These are phyloP conservation scores for Catalaphyllia jardinei DNA, from an alignment of 64 coral and sea anemone species.

Conservation along the genomic window DNA sequence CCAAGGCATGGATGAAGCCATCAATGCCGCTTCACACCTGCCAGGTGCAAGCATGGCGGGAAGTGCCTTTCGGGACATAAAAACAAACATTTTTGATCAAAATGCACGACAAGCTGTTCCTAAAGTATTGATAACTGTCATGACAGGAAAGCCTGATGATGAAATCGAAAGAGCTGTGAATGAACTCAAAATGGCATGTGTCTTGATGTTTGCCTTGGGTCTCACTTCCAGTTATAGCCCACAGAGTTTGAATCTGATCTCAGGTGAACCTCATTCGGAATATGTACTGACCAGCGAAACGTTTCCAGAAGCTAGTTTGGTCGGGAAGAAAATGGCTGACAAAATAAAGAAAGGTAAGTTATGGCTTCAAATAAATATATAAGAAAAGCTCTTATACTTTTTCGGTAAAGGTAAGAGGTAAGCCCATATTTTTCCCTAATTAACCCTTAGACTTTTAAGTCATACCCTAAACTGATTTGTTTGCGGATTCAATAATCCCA, in stretches of 20 bases:
- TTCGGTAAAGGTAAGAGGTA: too few relatives aligned
- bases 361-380: too few relatives aligned
- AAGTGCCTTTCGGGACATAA: slow-evolving; percentile 56
- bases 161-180: slow-evolving; percentile 29
- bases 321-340: slow-evolving; percentile 53
- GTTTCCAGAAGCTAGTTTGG: slow-evolving; percentile 8
- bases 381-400: too few relatives aligned
- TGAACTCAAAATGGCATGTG: slow-evolving; percentile 52
- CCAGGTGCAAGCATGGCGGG: slow-evolving; percentile 61
- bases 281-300: slow-evolving; percentile 52
- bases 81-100: slow-evolving; percentile 56
- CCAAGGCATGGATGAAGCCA: slow-evolving; percentile 64
- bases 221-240: slow-evolving; percentile 42
- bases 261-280: slow-evolving; percentile 29
- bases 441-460: too few relatives aligned
- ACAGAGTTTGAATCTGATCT: slow-evolving; percentile 20
- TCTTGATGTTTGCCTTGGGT: slow-evolving; percentile 70
- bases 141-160: slow-evolving; percentile 70
- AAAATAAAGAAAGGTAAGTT: slow-evolving; percentile 74
- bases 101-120: slow-evolving; percentile 38
- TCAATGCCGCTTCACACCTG: slow-evolving; percentile 36
- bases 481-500: too few relatives aligned
- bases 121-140: slow-evolving; percentile 56
- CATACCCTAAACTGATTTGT: too few relatives aligned
- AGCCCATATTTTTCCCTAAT: too few relatives aligned